Base-by-base conservation (phyloP, 2,797 vertebrate species). In the Cygnus olor region DNA sequence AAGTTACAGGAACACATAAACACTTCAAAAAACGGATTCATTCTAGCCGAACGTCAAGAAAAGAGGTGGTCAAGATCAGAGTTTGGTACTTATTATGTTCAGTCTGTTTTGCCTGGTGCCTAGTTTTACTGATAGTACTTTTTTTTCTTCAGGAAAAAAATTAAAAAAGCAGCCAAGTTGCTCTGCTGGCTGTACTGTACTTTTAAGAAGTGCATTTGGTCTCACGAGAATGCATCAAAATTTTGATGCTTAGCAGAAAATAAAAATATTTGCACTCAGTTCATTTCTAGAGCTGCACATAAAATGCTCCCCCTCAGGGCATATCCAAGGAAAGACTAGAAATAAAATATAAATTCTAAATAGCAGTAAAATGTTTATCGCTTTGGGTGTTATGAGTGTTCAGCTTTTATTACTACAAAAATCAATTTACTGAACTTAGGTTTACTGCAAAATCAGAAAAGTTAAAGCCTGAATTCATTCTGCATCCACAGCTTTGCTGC, bases 341-440 rank as follows among this genome's bases (percentile, higher is more conserved):
- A 96, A 96, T 96, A 96, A 97, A 97, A 96, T 94, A 96, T 94
- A 96, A 96, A 97, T 97, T 95, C 88, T 85, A 96, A 97, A 96
- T 76, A 93, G 96, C 93, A 95, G 94, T 96, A 97, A 97, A 97
- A 96, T 87, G 87, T 97, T 97, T 97, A 97, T 97, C 54, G 38
- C 96, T 97, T 95, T 91, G 84, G 94, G 93, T 94, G 95, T 96
- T 97, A 96, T 92, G 96, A 96, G 94, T 73, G 92, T 96, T 97
- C 97, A 76, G 94, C 80, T 97, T 97, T 97, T 96, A 97, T 95
- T 96, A 94, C 96, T 90, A 93, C 11, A 7, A 96, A 97, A 97
- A 97, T 97, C 97, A 97, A 97, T 96, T 96, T 96, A 96, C 94
- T 93, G 94, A 96, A 91, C 96, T 93, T 73, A 68, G 47, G 86